These are phyloP conservation scores for Archips crataeganus DNA, from an alignment of 2,888 invertebrate species.

Conservation along the genomic window DNA sequence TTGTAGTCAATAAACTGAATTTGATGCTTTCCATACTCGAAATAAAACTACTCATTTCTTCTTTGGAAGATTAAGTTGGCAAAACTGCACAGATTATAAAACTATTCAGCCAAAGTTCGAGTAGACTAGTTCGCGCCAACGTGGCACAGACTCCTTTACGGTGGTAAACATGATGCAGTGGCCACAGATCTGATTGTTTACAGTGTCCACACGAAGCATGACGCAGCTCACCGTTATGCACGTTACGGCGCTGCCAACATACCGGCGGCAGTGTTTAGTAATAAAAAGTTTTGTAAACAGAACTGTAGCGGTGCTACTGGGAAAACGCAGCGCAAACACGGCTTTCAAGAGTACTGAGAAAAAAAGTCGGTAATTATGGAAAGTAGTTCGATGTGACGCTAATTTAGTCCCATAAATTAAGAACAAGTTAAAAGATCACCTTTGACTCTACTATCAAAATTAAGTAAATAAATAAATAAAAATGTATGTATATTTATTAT, in stretches of 20 bases:
- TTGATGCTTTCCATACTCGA: too few species aligned
- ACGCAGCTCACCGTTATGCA: constrained; percentile 44
- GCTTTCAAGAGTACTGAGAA: constrained; percentile 2
- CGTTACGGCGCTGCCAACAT: constrained; percentile 15
- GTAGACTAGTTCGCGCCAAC: constrained; percentile 42
- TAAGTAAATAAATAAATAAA: too few species aligned
- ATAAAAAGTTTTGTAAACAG: constrained; percentile 44
- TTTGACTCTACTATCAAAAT: too few species aligned
- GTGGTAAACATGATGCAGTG: constrained; percentile 51
- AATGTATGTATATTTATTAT: too few species aligned
- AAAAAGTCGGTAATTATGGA: neutral
- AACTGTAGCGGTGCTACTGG: constrained; percentile 2
- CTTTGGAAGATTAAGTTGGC: neutral
- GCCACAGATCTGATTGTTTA: constrained; percentile 60
- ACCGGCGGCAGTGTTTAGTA: constrained; percentile 43
- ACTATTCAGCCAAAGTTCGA: constrained; percentile 20
- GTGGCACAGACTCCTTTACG: constrained; percentile 28
- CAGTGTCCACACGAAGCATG: constrained; percentile 59
- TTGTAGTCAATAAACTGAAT: too few species aligned
- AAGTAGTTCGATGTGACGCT: too few species aligned
- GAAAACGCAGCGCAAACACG: constrained; percentile 7
- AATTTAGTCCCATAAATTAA: too few species aligned
- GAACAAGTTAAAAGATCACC: too few species aligned
- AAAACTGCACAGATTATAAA: neutral
- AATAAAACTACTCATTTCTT: neutral